phyloP scores from a whole-genome alignment of 2,888 invertebrate genomes.

The Gymnocheta viridis region DNA sequence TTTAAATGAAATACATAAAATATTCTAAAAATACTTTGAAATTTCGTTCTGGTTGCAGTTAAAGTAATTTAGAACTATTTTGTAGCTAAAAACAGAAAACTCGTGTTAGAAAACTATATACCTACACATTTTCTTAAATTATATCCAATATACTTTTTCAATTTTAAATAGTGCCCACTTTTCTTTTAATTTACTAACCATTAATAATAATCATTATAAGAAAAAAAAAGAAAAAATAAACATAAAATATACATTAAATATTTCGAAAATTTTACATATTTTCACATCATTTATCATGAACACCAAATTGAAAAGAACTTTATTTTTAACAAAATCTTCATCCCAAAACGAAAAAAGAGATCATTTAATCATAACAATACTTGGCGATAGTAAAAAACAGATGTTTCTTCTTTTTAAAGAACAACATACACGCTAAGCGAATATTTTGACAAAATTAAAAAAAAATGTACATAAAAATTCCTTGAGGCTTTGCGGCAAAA shows the following conservation, averaged over 20 bases:
- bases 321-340: neutral
- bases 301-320: neutral
- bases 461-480: slow-evolving; percentile 4
- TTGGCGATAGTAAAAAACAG: slow-evolving; percentile 38
- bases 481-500: slow-evolving; percentile 38
- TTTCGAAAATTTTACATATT: slow-evolving; percentile 39
- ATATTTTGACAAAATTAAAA: neutral
- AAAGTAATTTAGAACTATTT: neutral
- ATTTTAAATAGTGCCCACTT: neutral
- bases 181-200: slow-evolving; percentile 19
- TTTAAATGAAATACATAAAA: too few relatives aligned
- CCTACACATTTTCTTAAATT: too few relatives aligned
- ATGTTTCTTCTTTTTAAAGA: slow-evolving; percentile 4
- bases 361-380: slow-evolving; percentile 19
- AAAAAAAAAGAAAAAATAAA: neutral
- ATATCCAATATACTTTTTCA: too few relatives aligned
- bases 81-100: too few relatives aligned
- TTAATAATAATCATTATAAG: slow-evolving; percentile 26
- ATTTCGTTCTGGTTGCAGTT: too few relatives aligned
- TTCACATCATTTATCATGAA: slow-evolving; percentile 52
- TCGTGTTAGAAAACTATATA: too few relatives aligned
- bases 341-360: slow-evolving; percentile 1
- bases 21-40: too few relatives aligned
- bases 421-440: neutral
- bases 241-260: slow-evolving; percentile 10